Evolutionary conservation across 2,888 invertebrate species (phyloP), one percentile per base, ranked within the genome.

Genomic region (Drosophila parthenogenetica): DNA sequence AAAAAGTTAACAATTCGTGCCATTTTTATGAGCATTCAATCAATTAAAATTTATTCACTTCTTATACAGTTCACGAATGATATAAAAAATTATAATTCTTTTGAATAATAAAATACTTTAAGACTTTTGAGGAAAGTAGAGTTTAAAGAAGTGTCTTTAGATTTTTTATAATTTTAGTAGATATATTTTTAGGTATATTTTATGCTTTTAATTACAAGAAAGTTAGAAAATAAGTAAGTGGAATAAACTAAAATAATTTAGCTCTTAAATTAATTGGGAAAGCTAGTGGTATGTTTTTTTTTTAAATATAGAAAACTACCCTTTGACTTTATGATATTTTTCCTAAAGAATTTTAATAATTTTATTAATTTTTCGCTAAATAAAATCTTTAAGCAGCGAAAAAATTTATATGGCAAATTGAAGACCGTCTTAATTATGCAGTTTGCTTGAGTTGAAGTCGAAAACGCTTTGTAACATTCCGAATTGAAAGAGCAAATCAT

Each of bases 401-500:
- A 48, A 55, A 35, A 53, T 25, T 25, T 5, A 42, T 3, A 8
- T 42, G 40, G 13, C 25, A 40, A 55, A 35, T 35, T 62, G 42
- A 17, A 32, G 43, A 16, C 39, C 35, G 50, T 59, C 69, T 63
- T 69, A 74, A 73, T 74, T 74, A 73, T 73, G 57, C 40, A 39
- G 58, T 59, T 25, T 3, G 19, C 1, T 35, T 11, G 10, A n/a
- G 2, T 22, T 11, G 16, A n/a, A 35, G 16, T 1, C 16, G 17
- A 13, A 42, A 55, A n/a, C 43, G 35, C 54, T 35, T 55, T 43
- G 43, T 55, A 43, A 35, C 19, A 0, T 5, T 14, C 19, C 46
- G 69, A 48, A 71, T 81, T 84, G 79, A 66, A 68, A 32, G 67
- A 55, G 67, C 60, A 53, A 68, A 78, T 81, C 84, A 82, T 82